Base-by-base conservation (phyloP, 2,797 vertebrate species). In the Acridotheres tristis region DNA sequence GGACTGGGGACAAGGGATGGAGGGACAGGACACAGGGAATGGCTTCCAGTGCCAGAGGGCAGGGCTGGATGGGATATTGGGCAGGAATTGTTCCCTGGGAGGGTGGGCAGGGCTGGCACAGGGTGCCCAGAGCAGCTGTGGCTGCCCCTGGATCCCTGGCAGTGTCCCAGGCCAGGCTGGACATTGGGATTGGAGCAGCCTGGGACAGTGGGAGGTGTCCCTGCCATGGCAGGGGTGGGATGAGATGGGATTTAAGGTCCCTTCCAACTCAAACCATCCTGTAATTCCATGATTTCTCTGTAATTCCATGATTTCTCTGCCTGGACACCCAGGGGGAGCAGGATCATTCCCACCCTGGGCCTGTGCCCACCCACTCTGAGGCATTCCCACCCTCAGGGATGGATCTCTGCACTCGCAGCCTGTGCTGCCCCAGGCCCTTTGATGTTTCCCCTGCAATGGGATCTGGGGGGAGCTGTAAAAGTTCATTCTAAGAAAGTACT, bases 191-290 rank as follows among this genome's bases (percentile, higher is more conserved):
- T 68, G 83, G 55, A 77, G 48, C 42, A 62, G 2, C 42, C 55
- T 62, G 55, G 73, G 40, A 14, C 5, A 4, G 34, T 62, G 57
- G 42, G 0, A 62, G 34, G 34, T 54, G 73, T 47, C 55, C 34
- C 63, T 77, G 65, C 55, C 73, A 30, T 12, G 57, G 48, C 34
- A 69, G 29, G 20, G 29, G 9, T 38, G 38, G 38, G 0, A 42
- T 1, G 1, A 3, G 20, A 11, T 53, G 40, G 0, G 0, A 1
- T 36, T 48, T 19, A 10, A 71, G 17, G 26, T 40, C 26, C 14
- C 7, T 62, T 7, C 26, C 30, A 7, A 12, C 22, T 25, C 30
- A 30, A 42, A 34, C 40, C 29, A 18, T 26, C 1, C 40, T 40
- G 40, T 16, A 40, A 40, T 40, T 40, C 40, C 40, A 40, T 40